These are phyloP conservation scores for Halcyon badia DNA, from an alignment of 2,797 vertebrate genomes.

Conservation along the genomic window DNA sequence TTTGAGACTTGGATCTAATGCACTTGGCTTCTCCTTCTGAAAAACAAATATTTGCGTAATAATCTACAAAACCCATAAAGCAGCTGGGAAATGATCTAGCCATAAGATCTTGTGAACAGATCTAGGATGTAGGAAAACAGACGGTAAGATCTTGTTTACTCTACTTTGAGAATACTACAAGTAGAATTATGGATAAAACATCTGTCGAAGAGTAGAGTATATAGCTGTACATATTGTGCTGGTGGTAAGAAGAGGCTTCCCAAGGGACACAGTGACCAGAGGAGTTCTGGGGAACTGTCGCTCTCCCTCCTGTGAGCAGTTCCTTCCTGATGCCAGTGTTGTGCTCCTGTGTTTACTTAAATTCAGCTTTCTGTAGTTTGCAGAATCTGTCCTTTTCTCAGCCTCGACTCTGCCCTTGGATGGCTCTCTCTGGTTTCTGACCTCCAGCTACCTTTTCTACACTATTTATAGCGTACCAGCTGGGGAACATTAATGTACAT, in stretches of 20 bases:
- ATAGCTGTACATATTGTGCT: neutral
- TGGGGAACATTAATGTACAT: neutral
- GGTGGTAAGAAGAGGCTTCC: neutral
- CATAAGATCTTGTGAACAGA: neutral
- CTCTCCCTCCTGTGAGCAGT: rapidly evolving
- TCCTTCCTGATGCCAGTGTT: neutral
- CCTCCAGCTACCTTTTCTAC: neutral
- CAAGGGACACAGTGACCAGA: neutral
- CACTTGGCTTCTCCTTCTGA: neutral
- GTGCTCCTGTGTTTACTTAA: neutral
- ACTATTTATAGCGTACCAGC: neutral
- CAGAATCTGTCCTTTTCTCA: neutral
- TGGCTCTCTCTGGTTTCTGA: neutral
- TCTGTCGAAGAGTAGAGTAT: neutral
- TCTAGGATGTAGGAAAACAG: neutral
- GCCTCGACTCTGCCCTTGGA: neutral
- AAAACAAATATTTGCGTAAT: constrained; percentile 25
- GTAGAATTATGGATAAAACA: constrained; percentile 12
- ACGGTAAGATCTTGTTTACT: constrained; percentile 20
- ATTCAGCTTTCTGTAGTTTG: neutral
- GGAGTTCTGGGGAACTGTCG: neutral
- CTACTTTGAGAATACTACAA: neutral
- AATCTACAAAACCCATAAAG: neutral
- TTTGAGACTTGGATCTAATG: neutral
- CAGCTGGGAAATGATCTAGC: constrained; percentile 28